These are phyloP conservation scores for Lates japonicus DNA, from an alignment of 2,797 vertebrate genomes.

Conservation along the genomic window DNA sequence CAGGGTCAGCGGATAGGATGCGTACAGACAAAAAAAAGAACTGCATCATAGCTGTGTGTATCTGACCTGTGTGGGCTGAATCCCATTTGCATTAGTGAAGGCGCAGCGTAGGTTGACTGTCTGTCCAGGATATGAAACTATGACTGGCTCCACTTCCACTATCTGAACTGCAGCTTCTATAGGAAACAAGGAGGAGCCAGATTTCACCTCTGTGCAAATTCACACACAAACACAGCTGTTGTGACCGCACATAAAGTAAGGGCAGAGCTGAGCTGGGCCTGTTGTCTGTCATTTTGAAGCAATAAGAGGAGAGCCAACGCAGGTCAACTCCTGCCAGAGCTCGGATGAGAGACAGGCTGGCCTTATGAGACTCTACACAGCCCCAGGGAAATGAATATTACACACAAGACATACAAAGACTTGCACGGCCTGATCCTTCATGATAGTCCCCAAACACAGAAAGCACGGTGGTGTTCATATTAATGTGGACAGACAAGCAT, in stretches of 20 bases:
- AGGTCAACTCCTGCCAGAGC: slow-evolving; percentile 73
- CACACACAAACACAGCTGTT: slow-evolving; percentile 20
- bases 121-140: slow-evolving; percentile 86
- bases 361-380: slow-evolving; percentile 70
- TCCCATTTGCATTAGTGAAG: slow-evolving; percentile 73
- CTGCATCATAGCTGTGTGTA: slow-evolving; percentile 8
- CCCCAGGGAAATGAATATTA: slow-evolving; percentile 76
- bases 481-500: slow-evolving; percentile 32
- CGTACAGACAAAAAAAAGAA: background rate
- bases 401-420: slow-evolving; percentile 66
- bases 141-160: slow-evolving; percentile 86
- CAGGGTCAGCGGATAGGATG: slow-evolving; percentile 23
- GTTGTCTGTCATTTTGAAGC: slow-evolving; percentile 76
- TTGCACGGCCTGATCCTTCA: slow-evolving; percentile 34
- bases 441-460: slow-evolving; percentile 43
- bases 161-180: slow-evolving; percentile 82
- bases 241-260: slow-evolving; percentile 24
- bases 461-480: no score
- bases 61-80: slow-evolving; percentile 88
- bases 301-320: slow-evolving; percentile 74
- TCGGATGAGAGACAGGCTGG: slow-evolving; percentile 66
- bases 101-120: slow-evolving; percentile 86
- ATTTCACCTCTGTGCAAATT: slow-evolving; percentile 6
- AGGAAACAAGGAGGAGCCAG: slow-evolving; percentile 25
- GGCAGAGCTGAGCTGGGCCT: slow-evolving; percentile 33